Percentiles rank a stretch among this genome's conserved stretches.
These are phyloP conservation scores for Zoanthus sociatus DNA, from an alignment of 92 coral and sea anemone species.

Conservation along the genomic window DNA sequence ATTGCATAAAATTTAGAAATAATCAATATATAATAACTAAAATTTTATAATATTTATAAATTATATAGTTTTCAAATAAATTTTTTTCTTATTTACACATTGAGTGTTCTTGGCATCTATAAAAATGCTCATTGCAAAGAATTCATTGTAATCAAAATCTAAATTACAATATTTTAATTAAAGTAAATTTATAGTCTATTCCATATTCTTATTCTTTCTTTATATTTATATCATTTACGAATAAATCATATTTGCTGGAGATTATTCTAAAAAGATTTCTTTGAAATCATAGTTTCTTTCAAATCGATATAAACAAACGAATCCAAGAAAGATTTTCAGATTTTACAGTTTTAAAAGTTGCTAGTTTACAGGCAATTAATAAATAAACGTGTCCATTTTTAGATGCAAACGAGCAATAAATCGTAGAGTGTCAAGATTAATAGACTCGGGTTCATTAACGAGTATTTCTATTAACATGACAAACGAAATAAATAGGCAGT, in stretches of 20 bases:
- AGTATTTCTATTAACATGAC: neutral
- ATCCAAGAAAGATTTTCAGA: neutral
- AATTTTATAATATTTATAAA: too few species aligned
- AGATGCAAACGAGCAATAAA: neutral
- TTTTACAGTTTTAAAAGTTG: neutral
- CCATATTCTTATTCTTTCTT: neutral
- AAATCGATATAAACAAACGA: neutral
- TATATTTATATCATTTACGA: neutral
- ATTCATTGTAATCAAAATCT: neutral
- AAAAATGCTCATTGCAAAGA: neutral
- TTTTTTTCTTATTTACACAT: too few species aligned
- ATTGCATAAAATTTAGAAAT: too few species aligned
- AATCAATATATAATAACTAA: too few species aligned
- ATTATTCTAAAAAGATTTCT: conserved; percentile 40
- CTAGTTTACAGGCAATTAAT: neutral
- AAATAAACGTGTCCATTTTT: conserved; percentile 7
- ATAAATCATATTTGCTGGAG: conserved; percentile 20
- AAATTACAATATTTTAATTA: neutral
- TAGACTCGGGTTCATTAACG: neutral
- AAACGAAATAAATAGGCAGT: neutral
- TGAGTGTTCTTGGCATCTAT: neutral
- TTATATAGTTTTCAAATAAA: too few species aligned
- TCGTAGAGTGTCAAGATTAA: neutral
- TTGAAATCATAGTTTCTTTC: conserved; percentile 37
- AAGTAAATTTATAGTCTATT: neutral